These are phyloP conservation scores for Drosophila ercepeae DNA, from an alignment of 1,140 invertebrate genomes.

Conservation along the genomic window DNA sequence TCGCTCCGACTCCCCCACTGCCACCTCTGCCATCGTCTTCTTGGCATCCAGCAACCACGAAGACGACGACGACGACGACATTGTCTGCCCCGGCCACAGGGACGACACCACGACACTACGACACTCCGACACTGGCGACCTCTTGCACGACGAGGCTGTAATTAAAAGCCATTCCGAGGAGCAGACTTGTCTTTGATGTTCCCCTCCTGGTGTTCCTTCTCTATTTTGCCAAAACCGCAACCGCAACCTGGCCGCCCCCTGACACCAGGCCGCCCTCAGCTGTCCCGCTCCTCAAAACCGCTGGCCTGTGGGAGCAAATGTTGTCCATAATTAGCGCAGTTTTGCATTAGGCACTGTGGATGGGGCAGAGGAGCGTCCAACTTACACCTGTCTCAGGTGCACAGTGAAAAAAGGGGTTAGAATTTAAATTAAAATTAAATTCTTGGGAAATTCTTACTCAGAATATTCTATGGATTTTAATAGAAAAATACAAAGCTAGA, in stretches of 20 bases:
- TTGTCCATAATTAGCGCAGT: slow-evolving; percentile 71
- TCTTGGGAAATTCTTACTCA: background rate
- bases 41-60: slow-evolving; percentile 14
- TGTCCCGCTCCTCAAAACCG: slow-evolving; percentile 28
- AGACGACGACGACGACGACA: slow-evolving; percentile 46
- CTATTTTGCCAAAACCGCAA: slow-evolving; percentile 16
- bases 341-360: slow-evolving; percentile 51
- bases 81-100: slow-evolving; percentile 10
- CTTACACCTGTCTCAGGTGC: slow-evolving; percentile 46
- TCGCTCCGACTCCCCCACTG: background rate
- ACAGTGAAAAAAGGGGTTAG: background rate
- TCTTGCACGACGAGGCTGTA: slow-evolving; percentile 48
- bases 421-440: background rate
- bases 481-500: no score
- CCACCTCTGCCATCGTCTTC: background rate
- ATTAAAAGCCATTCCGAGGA: slow-evolving; percentile 69
- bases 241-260: slow-evolving; percentile 22
- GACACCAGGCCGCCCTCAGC: slow-evolving; percentile 16
- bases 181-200: slow-evolving; percentile 63
- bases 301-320: slow-evolving; percentile 52
- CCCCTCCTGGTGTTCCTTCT: slow-evolving; percentile 6
- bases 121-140: slow-evolving; percentile 34
- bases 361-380: slow-evolving; percentile 26
- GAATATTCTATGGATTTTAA: no score
- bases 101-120: background rate